These are phyloP conservation scores for Neria commutata DNA, from an alignment of 2,888 invertebrate species.

Conservation along the genomic window DNA sequence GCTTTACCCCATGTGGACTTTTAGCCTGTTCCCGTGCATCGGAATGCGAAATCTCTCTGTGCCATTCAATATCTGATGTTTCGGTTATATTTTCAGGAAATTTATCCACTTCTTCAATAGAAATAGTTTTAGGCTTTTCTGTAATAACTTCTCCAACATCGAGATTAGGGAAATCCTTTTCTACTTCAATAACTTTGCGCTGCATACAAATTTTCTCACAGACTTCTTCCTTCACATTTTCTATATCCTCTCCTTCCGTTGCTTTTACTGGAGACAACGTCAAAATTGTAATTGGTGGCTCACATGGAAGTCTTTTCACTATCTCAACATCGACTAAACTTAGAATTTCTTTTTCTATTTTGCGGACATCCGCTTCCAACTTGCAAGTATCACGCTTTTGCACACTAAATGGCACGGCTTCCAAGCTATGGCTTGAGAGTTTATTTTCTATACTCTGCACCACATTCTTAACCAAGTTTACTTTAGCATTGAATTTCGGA, in stretches of 20 bases:
- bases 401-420: slow-evolving; percentile 47
- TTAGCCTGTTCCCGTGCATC: slow-evolving; percentile 34
- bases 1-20: slow-evolving; percentile 64
- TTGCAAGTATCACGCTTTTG: slow-evolving; percentile 47
- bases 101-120: too few relatives aligned
- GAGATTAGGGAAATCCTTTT: slow-evolving; percentile 32
- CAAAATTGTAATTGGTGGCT: slow-evolving; percentile 38
- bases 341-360: slow-evolving; percentile 49
- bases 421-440: slow-evolving; percentile 44
- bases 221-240: slow-evolving; percentile 37
- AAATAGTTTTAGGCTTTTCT: slow-evolving; percentile 41
- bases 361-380: slow-evolving; percentile 36
- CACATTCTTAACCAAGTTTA: slow-evolving; percentile 66
- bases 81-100: too few relatives aligned
- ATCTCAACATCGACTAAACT: slow-evolving; percentile 44
- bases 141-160: slow-evolving; percentile 38
- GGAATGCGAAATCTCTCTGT: too few relatives aligned
- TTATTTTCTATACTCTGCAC: slow-evolving; percentile 66
- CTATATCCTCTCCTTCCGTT: slow-evolving; percentile 36
- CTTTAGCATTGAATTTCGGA: slow-evolving; percentile 41
- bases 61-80: too few relatives aligned
- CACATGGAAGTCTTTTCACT: slow-evolving; percentile 36
- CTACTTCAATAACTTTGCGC: slow-evolving; percentile 16
- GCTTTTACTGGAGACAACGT: slow-evolving; percentile 41
- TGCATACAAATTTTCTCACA: slow-evolving; percentile 21